Evolutionary conservation across 2,888 invertebrate genomes (phyloP).

Genomic region (Asteroscopus sphinx): DNA sequence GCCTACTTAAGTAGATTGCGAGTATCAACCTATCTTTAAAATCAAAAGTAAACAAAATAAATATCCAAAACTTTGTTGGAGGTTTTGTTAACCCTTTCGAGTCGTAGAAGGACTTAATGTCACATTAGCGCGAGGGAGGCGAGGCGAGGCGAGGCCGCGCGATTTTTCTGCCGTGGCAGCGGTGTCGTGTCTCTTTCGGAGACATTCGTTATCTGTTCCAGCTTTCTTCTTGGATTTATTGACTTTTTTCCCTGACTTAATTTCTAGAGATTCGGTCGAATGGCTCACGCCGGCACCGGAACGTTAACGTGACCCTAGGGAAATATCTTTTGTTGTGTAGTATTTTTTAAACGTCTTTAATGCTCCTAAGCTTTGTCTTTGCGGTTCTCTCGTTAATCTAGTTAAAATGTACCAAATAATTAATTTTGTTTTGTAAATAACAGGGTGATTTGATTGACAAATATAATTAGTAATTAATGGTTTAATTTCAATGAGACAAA

Average conservation of each 20-base stretch:
- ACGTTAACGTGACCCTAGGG: constrained; percentile 86
- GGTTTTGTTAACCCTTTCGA: constrained; percentile 67
- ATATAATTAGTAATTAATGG: not conserved
- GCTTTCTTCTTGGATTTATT: constrained; percentile 85
- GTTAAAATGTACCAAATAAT: constrained; percentile 49
- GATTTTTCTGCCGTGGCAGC: constrained; percentile 54
- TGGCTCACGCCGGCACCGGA: constrained; percentile 84
- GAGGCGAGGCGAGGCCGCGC: constrained; percentile 54
- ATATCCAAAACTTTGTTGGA: constrained; percentile 54
- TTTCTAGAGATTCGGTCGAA: constrained; percentile 88
- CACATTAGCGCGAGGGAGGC: constrained; percentile 68
- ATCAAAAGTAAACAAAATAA: constrained; percentile 60
- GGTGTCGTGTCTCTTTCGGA: constrained; percentile 61
- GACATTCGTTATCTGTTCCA: constrained; percentile 83
- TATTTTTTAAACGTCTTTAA: constrained; percentile 81
- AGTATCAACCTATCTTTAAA: constrained; percentile 57
- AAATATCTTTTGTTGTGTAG: constrained; percentile 85
- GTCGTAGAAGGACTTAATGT: constrained; percentile 68
- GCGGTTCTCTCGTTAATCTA: constrained; percentile 50
- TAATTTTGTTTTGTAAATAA: constrained; percentile 27
- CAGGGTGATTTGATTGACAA: constrained; percentile 8
- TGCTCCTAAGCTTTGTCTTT: constrained; percentile 51
- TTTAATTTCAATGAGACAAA: not conserved
- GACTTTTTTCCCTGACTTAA: constrained; percentile 87
- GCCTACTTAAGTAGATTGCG: constrained; percentile 44